A percentile compares a stretch with the other conserved stretches of the same genome.
Evolutionary conservation across 2,888 invertebrate species (phyloP).

Genomic region (Nymphalis polychloros): DNA sequence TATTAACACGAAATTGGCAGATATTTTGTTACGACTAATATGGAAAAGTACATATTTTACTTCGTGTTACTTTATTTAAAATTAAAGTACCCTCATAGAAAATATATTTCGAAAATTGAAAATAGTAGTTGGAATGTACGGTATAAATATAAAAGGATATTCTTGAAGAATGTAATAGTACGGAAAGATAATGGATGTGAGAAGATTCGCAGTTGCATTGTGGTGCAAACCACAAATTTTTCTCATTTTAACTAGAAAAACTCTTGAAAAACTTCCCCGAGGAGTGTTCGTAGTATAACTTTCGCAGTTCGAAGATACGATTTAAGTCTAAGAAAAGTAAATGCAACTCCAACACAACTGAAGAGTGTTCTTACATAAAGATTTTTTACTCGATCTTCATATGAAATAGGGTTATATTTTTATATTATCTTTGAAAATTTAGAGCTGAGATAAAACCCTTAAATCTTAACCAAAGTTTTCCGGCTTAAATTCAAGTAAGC

Average conservation of each 20-base stretch:
- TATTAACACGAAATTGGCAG: too few species aligned
- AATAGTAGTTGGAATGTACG: background rate
- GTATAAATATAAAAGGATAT: slow-evolving; percentile 25
- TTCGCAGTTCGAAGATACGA: slow-evolving; percentile 24
- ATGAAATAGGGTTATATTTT: background rate
- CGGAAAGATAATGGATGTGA: slow-evolving; percentile 45
- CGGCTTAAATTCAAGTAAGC: background rate
- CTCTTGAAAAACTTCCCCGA: slow-evolving; percentile 36
- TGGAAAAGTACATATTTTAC: background rate
- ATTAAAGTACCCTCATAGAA: slow-evolving; percentile 9
- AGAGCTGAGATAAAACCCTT: background rate
- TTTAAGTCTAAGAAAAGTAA: slow-evolving; percentile 19
- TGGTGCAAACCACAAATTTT: slow-evolving; percentile 33
- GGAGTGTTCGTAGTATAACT: slow-evolving; percentile 28
- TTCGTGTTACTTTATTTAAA: slow-evolving; percentile 3
- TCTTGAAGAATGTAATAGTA: slow-evolving; percentile 39
- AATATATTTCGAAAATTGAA: background rate
- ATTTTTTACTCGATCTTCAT: background rate
- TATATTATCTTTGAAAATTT: background rate
- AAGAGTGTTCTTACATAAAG: slow-evolving; percentile 2
- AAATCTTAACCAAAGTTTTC: background rate
- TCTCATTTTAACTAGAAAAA: slow-evolving; percentile 40
- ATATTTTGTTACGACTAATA: too few species aligned
- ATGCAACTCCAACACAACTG: slow-evolving; percentile 3
- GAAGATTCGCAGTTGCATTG: slow-evolving; percentile 42